Percentiles rank a stretch among this genome's conserved stretches.
Conservation (phyloP, 2,797 vertebrate species). For the Ctenopoma multispine region DNA sequence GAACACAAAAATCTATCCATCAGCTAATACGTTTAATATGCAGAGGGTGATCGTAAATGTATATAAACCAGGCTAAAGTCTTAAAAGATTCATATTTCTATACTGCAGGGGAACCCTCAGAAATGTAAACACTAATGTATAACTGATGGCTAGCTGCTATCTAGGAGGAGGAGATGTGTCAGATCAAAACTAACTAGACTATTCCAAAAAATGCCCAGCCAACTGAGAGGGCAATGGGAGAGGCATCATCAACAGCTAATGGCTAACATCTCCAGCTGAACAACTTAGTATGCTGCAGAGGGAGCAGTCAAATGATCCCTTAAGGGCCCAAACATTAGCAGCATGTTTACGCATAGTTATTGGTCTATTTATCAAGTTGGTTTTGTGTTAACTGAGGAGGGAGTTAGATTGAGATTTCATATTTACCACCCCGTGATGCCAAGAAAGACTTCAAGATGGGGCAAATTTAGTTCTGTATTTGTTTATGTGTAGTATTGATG, state of each 20-base stretch:
- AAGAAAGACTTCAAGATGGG: constrained; percentile 6
- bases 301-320: constrained; percentile 63
- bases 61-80: background rate
- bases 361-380: constrained; percentile 75
- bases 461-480: background rate
- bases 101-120: background rate
- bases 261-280: constrained; percentile 51
- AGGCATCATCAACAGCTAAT: constrained; percentile 41
- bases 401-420: constrained; percentile 54
- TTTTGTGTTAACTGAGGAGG: constrained; percentile 72
- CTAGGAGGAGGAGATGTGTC: constrained; percentile 4
- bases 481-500: background rate
- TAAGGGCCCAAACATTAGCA: constrained; percentile 73
- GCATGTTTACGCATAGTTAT: constrained; percentile 79
- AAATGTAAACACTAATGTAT: constrained; percentile 14
- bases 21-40: constrained; percentile 21
- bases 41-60: constrained; percentile 2
- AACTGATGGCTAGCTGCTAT: constrained; percentile 22
- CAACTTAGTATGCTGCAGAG: constrained; percentile 64
- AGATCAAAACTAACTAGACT: constrained; percentile 40
- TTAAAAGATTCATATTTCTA: background rate
- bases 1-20: constrained; percentile 16
- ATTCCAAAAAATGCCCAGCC: constrained; percentile 29
- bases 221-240: constrained; percentile 24
- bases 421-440: constrained; percentile 44